Conservation (phyloP, 2,888 invertebrate species). For the Myopa testacea region DNA sequence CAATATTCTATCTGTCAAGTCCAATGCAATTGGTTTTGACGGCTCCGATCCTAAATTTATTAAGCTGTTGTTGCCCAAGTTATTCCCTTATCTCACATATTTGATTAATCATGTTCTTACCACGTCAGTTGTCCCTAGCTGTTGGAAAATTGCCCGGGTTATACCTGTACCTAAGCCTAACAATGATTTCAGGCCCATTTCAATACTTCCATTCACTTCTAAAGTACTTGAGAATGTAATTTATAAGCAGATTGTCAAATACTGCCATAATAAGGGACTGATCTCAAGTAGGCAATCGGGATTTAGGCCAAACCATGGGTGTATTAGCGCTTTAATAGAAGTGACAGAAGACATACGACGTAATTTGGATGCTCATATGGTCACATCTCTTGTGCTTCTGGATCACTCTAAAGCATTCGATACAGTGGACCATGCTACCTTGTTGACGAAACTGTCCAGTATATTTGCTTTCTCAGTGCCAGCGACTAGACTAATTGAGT, state of each 20-base stretch:
- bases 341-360: neutral
- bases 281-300: neutral
- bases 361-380: neutral
- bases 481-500: neutral
- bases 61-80: constrained; percentile 14
- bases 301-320: neutral
- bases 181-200: neutral
- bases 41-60: constrained; percentile 29
- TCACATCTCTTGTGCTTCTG: neutral
- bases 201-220: neutral
- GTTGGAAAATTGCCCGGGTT: too few species aligned
- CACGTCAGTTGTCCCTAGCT: neutral
- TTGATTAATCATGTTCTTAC: neutral
- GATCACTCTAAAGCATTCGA: neutral
- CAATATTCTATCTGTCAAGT: neutral
- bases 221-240: constrained; percentile 16
- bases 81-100: constrained; percentile 15
- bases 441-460: neutral
- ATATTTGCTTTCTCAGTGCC: neutral
- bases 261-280: neutral
- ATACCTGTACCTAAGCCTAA: neutral
- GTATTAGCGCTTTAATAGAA: neutral
- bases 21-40: constrained; percentile 16
- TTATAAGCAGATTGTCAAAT: neutral
- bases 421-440: neutral